A percentile compares a stretch with the other conserved stretches of the same genome.
phyloP scores from a whole-genome alignment of 2,888 invertebrate genomes.

The Nemotelus pantherinus region DNA sequence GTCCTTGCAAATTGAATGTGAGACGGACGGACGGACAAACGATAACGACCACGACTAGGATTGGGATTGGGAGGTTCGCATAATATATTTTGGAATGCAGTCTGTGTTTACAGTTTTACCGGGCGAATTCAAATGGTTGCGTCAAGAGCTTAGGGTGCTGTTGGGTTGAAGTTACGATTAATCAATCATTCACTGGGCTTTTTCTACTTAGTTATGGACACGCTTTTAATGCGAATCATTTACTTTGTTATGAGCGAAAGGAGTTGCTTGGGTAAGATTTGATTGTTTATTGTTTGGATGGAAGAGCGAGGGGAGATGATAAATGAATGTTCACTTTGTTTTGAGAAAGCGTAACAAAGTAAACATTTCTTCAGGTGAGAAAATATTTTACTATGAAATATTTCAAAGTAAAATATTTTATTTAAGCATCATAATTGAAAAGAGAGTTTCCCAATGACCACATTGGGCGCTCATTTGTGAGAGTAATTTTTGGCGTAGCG shows the following conservation, averaged over 20 bases:
- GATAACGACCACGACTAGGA: not conserved
- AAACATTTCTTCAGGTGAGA: no score
- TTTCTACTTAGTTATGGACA: slow-evolving; percentile 35
- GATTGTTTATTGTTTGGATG: not conserved
- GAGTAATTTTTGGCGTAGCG: no score
- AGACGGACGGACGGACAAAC: slow-evolving; percentile 3
- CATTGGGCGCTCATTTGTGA: no score
- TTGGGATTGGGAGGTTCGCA: slow-evolving; percentile 31
- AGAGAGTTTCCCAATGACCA: no score
- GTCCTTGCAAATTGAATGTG: slow-evolving; percentile 31
- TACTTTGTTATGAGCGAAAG: slow-evolving; percentile 7
- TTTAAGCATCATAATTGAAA: no score
- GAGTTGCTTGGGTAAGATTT: not conserved
- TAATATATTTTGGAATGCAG: slow-evolving; percentile 30
- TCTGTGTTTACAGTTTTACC: slow-evolving; percentile 25
- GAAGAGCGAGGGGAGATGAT: not conserved
- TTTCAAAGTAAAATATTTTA: no score
- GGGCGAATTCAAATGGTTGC: slow-evolving; percentile 19
- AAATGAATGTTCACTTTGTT: not conserved
- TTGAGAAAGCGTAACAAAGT: no score
- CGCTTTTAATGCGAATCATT: slow-evolving; percentile 32
- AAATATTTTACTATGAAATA: no score
- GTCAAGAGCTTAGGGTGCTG: slow-evolving; percentile 1
- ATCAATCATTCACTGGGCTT: slow-evolving; percentile 38
- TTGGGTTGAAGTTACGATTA: slow-evolving; percentile 28